Base-by-base conservation (phyloP, 2,797 vertebrate genomes). In the Pogonophryne albipinna region DNA sequence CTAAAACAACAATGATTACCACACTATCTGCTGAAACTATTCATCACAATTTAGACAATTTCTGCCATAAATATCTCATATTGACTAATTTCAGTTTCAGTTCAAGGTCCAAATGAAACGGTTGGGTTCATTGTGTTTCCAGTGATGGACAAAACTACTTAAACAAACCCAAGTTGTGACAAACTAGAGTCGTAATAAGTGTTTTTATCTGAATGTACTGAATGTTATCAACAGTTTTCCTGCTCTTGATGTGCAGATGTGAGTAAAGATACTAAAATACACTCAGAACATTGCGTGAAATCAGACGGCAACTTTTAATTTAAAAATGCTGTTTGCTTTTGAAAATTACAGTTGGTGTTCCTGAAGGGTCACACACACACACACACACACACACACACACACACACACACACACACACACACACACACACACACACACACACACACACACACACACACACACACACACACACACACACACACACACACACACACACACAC, bases 371-470 rank as follows among this genome's bases (percentile, higher is more conserved):
- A n/a, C n/a, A n/a, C n/a, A n/a, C n/a, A n/a, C n/a, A n/a, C n/a
- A n/a, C 46, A 27, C 27, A 11, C 55, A 12, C 51, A 46, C 61
- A 47, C 63, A 23, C 23, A 23, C 20, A 23, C 23, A 23, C 23
- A 23, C 23, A 23, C 23, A 23, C 23, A 23, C 23, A 23, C 23
- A 23, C 23, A 2, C 2, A 3, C 23, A 23, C 23, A 23, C 23
- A 66, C 66, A 65, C 55, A 51, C 59, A 15, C 27, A 42, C 47
- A 47, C 44, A 69, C 66, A 65, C 63, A 74, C 55, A 56, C 72
- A 51, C 27, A 76, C 80, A 68, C 78, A 77, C 61, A 70, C 52
- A 46, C 60, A 15, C 17, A 27, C 44, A 50, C 47, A 68, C 70
- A 57, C 62, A 76, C 55, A 59, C 69, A 59, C 27, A 19, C 27